Evolutionary conservation across 2,113 vertebrate genomes (phyloP).

Genomic region (Pluvianellus socialis): DNA sequence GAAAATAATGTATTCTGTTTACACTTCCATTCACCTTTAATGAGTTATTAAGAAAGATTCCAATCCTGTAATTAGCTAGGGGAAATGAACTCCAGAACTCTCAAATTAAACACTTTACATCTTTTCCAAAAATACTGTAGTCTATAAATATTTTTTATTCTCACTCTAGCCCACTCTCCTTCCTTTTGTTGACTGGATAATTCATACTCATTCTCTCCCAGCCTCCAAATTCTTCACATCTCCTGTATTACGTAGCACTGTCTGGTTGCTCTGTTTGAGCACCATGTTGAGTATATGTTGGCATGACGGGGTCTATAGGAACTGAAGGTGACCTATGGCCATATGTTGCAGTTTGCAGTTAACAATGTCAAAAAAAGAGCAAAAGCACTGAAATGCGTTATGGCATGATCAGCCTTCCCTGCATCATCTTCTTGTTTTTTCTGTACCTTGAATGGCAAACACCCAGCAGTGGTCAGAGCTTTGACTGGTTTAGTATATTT

Average conservation of each 20-base stretch:
- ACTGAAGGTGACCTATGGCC: not conserved
- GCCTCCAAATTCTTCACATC: not conserved
- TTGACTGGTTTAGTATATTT: not conserved
- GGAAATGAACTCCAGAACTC: constrained; percentile 13
- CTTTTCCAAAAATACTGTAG: not conserved
- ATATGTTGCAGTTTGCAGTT: not conserved
- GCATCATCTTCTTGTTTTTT: not conserved
- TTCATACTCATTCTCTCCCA: not conserved
- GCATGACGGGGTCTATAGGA: fast-evolving
- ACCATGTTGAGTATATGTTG: not conserved
- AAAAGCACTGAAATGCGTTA: not conserved
- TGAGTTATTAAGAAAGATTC: constrained; percentile 16
- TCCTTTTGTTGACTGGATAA: not conserved
- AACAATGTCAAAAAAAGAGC: not conserved
- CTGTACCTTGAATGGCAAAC: not conserved
- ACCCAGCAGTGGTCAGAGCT: not conserved
- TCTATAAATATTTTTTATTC: not conserved
- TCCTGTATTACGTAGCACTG: not conserved
- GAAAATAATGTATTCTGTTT: not conserved
- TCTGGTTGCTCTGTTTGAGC: not conserved
- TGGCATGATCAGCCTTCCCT: not conserved
- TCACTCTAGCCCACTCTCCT: not conserved
- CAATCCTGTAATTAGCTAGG: not conserved
- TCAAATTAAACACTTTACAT: not conserved
- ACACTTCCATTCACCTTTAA: constrained; percentile 14